Evolutionary conservation across 1,140 invertebrate species (phyloP), one percentile per base, ranked within the genome.

Genomic region (Lepidurus couesii): DNA sequence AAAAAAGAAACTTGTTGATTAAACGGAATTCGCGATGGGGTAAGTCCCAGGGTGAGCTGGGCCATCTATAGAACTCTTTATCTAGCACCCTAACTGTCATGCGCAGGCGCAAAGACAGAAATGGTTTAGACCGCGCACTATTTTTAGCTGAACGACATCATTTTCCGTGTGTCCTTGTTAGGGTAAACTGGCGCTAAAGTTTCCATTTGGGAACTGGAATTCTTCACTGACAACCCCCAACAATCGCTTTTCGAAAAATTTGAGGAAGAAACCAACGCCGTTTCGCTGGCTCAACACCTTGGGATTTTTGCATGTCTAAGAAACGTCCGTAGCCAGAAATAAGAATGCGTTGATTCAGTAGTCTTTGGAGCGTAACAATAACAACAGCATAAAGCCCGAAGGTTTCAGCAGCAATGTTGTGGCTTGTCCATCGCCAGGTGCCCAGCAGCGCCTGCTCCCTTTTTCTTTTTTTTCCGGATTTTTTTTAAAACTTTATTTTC

Each of bases 11-110:
- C 53, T 65, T 65, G 53, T 65, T 65, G 53, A 65, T 65, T 21
- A 65, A 65, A 65, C 53, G 53, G 53, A 65, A 65, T 65, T 65
- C 53, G 53, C 53, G 21, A 65, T 65, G 53, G 53, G 53, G 53
- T 65, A 65, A 65, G 53, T 65, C 53, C 53, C 53, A 65, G 53
- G 21, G 53, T 65, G 53, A 65, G 53, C 21, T 65, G 13, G 53
- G 53, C 53, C 53, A 65, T 16, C 16, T 65, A 65, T 65, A 65
- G 6, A 65, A 21, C 53, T 13, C 53, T n/a, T 21, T 9, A 65
- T 21, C 16, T 65, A 65, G 53, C 53, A 65, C 53, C 53, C 21
- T 21, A 7, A 65, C 16, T 21, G 16, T 13, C 53, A 7, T 16
- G 53, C 53, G 53, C 53, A 65, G 53, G 16, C 53, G 53, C n/a